phyloP scores from a whole-genome alignment of 2,113 vertebrate species.

The Columba janthina region DNA sequence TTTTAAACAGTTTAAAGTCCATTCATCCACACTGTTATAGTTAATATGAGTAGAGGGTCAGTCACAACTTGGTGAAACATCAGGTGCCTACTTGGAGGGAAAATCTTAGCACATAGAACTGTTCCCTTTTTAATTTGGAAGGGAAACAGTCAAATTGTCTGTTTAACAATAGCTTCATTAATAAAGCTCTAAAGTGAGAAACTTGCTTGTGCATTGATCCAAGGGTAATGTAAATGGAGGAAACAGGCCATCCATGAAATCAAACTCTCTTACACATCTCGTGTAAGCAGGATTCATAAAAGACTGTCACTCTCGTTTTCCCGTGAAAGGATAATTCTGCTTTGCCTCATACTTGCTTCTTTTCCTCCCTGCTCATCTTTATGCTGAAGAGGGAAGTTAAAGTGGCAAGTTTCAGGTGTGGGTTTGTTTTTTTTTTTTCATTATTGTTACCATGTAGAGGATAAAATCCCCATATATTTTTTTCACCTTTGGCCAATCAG shows the following conservation, averaged over 20 bases:
- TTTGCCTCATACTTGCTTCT: neutral
- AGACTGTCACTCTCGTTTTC: neutral
- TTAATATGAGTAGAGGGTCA: neutral
- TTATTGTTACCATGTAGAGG: neutral
- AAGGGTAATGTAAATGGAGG: slow-evolving; percentile 41
- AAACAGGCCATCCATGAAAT: slow-evolving; percentile 3
- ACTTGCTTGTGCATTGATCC: slow-evolving; percentile 45
- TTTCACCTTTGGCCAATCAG: neutral
- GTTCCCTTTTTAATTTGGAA: slow-evolving; percentile 43
- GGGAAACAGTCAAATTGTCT: slow-evolving; percentile 24
- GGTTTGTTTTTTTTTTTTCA: neutral
- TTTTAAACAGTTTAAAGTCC: neutral
- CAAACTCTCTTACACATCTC: neutral
- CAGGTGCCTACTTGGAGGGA: neutral
- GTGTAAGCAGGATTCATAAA: neutral
- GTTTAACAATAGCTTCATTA: slow-evolving; percentile 63
- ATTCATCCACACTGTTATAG: neutral
- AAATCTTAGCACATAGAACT: neutral
- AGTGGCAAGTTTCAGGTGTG: neutral
- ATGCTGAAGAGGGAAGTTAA: neutral
- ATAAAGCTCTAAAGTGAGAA: slow-evolving; percentile 50
- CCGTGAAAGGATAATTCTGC: neutral
- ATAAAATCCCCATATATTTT: neutral
- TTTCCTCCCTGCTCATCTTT: neutral
- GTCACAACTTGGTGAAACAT: neutral